Conservation (phyloP, 2,113 vertebrate species). For the Zingel zingel region DNA sequence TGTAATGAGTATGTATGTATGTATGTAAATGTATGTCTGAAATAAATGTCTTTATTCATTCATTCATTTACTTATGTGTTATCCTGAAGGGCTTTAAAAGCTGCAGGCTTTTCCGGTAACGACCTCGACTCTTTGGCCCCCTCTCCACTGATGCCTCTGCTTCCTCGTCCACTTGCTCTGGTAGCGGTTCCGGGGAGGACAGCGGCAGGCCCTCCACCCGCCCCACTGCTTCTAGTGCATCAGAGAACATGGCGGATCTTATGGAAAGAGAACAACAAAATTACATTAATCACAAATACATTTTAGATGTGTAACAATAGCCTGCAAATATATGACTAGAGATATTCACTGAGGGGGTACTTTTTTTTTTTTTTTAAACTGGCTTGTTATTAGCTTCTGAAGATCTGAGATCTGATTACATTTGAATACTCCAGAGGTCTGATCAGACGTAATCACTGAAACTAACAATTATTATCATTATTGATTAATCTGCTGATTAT, state of each 20-base stretch:
- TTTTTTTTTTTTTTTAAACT: no score
- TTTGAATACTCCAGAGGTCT: neutral
- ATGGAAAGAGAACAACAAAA: constrained; percentile 42
- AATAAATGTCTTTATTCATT: constrained; percentile 21
- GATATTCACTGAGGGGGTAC: neutral
- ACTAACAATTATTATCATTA: constrained; percentile 1
- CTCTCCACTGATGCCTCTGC: constrained; percentile 45
- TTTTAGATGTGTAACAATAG: neutral
- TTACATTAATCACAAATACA: neutral
- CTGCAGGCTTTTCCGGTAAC: constrained; percentile 85
- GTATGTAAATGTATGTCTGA: no score
- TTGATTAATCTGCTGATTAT: neutral
- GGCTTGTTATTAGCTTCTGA: neutral
- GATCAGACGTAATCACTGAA: neutral
- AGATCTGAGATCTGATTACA: neutral
- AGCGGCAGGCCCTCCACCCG: constrained; percentile 81
- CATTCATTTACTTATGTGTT: constrained; percentile 83
- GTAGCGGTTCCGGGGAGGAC: constrained; percentile 68
- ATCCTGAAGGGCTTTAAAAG: constrained; percentile 88
- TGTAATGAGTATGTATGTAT: no score
- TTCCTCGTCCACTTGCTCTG: constrained; percentile 78
- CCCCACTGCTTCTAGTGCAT: constrained; percentile 79
- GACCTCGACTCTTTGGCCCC: constrained; percentile 72
- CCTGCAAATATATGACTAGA: neutral
- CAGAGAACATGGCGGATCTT: constrained; percentile 77